Evolutionary conservation across 2,888 invertebrate species (phyloP).

Genomic region (Nephrotoma appendiculata): DNA sequence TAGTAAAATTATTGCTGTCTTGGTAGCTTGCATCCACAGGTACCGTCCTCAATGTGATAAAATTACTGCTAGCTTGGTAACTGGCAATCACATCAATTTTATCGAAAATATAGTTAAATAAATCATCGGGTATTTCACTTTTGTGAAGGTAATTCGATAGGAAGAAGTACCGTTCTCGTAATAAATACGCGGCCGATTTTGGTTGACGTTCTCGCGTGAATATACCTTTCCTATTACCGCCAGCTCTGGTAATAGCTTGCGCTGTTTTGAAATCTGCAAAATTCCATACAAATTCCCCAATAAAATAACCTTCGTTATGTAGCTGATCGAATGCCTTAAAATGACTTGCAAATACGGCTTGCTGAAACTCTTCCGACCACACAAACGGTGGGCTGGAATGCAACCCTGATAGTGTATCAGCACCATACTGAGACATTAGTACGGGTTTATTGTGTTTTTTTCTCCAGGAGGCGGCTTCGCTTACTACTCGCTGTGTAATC

Average conservation of each 20-base stretch:
- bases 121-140: constrained; percentile 38
- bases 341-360: constrained; percentile 64
- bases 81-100: background rate
- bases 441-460: constrained; percentile 73
- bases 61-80: background rate
- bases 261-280: constrained; percentile 97
- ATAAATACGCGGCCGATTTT: constrained; percentile 70
- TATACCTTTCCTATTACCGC: constrained; percentile 82
- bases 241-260: constrained; percentile 68
- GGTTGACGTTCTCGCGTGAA: constrained; percentile 85
- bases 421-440: constrained; percentile 91
- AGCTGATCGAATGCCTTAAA: constrained; percentile 86
- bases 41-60: too few relatives aligned
- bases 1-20: too few relatives aligned
- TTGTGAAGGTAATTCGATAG: constrained; percentile 47
- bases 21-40: too few relatives aligned
- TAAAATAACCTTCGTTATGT: constrained; percentile 58
- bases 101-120: constrained; percentile 36
- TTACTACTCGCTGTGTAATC: constrained; percentile 52
- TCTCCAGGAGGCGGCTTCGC: constrained; percentile 70
- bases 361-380: constrained; percentile 95
- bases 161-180: constrained; percentile 63
- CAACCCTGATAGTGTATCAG: constrained; percentile 81
- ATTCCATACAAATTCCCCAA: constrained; percentile 98
- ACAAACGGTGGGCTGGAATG: constrained; percentile 75